These are phyloP conservation scores for Cuculus canorus DNA, from an alignment of 2,797 vertebrate species.

Conservation along the genomic window DNA sequence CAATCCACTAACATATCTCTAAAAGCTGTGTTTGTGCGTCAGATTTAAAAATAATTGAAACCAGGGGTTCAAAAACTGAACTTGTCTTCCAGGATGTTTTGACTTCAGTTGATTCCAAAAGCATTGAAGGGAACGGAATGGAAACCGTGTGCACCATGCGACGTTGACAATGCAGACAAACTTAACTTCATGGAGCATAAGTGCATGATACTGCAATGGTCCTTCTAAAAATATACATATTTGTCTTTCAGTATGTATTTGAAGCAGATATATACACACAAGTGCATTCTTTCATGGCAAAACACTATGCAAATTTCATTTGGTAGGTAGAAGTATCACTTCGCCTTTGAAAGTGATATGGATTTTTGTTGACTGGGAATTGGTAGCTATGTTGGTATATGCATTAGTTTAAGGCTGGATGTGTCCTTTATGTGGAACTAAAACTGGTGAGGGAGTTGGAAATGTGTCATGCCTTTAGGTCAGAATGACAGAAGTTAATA, in stretches of 20 bases:
- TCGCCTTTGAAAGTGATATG: accelerated
- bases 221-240: neutral
- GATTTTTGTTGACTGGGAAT: neutral
- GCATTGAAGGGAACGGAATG: conserved; percentile 63
- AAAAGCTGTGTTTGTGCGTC: conserved; percentile 80
- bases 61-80: conserved; percentile 75
- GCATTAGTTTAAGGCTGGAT: neutral
- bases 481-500: neutral
- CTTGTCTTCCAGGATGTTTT: conserved; percentile 81
- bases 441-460: neutral
- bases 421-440: neutral
- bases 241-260: neutral
- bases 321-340: neutral
- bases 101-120: conserved; percentile 77
- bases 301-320: neutral
- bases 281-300: neutral
- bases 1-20: conserved; percentile 83
- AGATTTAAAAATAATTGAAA: conserved; percentile 85
- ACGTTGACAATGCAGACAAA: accelerated
- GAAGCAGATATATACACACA: neutral
- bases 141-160: conserved; percentile 32
- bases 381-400: accelerated
- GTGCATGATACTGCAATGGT: neutral
- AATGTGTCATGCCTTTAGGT: neutral
- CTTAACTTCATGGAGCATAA: neutral